Conservation (phyloP, 2,888 invertebrate species). For the Heliconius sara region DNA sequence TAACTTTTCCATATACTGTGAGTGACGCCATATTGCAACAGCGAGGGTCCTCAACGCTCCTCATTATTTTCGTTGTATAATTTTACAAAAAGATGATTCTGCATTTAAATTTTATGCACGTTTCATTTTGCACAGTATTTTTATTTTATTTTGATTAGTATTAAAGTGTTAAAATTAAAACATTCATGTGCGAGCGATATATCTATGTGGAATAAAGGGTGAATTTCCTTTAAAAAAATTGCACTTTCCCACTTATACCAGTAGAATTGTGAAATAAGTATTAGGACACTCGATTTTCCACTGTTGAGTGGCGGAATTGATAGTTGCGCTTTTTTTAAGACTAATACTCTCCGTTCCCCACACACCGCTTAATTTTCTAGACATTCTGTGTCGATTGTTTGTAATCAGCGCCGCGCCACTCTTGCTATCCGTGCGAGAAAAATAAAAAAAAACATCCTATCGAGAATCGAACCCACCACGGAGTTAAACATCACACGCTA, state of each 20-base stretch:
- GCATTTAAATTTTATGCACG: conserved; percentile 41
- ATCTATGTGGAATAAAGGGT: too few relatives aligned
- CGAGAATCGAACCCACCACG: too few relatives aligned
- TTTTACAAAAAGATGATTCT: conserved; percentile 42
- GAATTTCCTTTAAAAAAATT: too few relatives aligned
- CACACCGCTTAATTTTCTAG: too few relatives aligned
- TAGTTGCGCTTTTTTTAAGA: too few relatives aligned
- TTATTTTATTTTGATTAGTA: conserved; percentile 25
- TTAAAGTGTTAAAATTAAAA: not conserved
- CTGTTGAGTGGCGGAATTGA: not conserved
- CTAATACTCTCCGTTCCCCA: too few relatives aligned
- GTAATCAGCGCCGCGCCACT: too few relatives aligned
- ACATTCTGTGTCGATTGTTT: too few relatives aligned
- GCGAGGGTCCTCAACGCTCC: conserved; percentile 42
- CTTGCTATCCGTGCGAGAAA: too few relatives aligned
- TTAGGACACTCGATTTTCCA: not conserved
- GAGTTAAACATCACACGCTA: too few relatives aligned
- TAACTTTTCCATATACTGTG: not conserved
- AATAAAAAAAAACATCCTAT: too few relatives aligned
- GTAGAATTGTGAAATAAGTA: not conserved
- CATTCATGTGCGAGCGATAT: not conserved
- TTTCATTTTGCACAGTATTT: conserved; percentile 33
- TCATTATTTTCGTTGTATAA: conserved; percentile 47
- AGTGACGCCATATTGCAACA: conserved; percentile 45
- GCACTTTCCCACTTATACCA: not conserved